Conservation (phyloP, 2,888 invertebrate species). For the Ormyrus nitidulus region DNA sequence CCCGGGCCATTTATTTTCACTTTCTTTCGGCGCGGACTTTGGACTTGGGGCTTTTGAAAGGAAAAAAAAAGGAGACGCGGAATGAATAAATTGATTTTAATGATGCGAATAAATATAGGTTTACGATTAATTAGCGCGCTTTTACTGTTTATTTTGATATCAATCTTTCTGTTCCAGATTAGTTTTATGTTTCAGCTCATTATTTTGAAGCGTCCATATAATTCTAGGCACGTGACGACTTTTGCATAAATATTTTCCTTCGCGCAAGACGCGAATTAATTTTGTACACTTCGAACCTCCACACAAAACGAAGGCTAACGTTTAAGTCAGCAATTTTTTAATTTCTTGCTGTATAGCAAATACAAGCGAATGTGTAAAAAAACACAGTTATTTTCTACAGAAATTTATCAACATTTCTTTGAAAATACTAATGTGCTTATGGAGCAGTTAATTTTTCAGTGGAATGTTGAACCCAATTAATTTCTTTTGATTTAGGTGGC, state of each 20-base stretch:
- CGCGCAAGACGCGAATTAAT: too few relatives aligned
- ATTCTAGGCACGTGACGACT: too few relatives aligned
- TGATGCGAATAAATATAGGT: too few relatives aligned
- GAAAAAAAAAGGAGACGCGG: neutral
- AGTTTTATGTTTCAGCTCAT: neutral
- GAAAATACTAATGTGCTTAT: slow-evolving; percentile 4
- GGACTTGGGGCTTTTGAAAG: neutral
- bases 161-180: too few relatives aligned
- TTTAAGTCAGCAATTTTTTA: neutral
- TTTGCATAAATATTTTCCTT: too few relatives aligned
- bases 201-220: too few relatives aligned
- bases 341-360: neutral
- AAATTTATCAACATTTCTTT: slow-evolving; percentile 28
- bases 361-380: neutral
- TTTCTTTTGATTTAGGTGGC: too few relatives aligned
- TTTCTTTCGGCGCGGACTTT: slow-evolving; percentile 7
- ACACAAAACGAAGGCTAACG: neutral
- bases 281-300: too few relatives aligned
- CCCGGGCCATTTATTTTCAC: slow-evolving; percentile 29
- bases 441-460: slow-evolving; percentile 9
- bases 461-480: slow-evolving; percentile 11
- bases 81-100: neutral
- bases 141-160: too few relatives aligned
- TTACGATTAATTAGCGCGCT: too few relatives aligned
- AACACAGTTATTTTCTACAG: neutral